phyloP scores from a whole-genome alignment of 2,113 vertebrate genomes.

The Stegastes partitus region DNA sequence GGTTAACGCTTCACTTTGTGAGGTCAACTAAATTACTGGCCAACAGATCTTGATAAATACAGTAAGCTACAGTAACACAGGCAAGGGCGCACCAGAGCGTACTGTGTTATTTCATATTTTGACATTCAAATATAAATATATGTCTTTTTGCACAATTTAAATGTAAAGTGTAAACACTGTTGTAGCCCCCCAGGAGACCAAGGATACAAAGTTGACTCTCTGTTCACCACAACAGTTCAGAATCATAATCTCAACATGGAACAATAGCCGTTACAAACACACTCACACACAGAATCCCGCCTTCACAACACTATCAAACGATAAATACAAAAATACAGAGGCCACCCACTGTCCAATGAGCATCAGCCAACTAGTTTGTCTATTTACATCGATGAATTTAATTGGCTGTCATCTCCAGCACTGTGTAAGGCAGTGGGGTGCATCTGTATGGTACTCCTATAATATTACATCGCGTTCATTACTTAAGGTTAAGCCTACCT shows the following conservation, averaged over 20 bases:
- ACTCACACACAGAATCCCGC: neutral
- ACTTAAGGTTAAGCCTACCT: constrained; percentile 76
- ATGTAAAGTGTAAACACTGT: neutral
- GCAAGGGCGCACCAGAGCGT: neutral
- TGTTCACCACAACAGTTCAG: constrained; percentile 32
- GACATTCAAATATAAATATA: constrained; percentile 3
- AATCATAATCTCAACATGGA: constrained; percentile 46
- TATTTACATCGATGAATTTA: constrained; percentile 70
- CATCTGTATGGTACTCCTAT: constrained; percentile 53
- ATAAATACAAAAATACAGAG: constrained; percentile 42
- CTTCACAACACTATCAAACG: constrained; percentile 29
- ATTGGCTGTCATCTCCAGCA: constrained; percentile 70
- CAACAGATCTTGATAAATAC: neutral
- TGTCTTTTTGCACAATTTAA: constrained; percentile 15
- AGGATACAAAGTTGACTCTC: constrained; percentile 33
- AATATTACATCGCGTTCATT: constrained; percentile 67
- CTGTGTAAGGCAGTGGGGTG: constrained; percentile 53
- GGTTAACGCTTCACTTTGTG: constrained; percentile 41
- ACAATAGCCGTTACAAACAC: neutral
- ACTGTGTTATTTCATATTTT: constrained; percentile 12
- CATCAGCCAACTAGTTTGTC: constrained; percentile 51
- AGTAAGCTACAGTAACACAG: constrained; percentile 10
- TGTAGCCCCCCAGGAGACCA: constrained; percentile 11
- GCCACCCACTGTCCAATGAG: constrained; percentile 67
- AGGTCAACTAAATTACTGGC: constrained; percentile 35